Evolutionary conservation across 2,113 vertebrate species (phyloP).

Genomic region (Rhea americana): DNA sequence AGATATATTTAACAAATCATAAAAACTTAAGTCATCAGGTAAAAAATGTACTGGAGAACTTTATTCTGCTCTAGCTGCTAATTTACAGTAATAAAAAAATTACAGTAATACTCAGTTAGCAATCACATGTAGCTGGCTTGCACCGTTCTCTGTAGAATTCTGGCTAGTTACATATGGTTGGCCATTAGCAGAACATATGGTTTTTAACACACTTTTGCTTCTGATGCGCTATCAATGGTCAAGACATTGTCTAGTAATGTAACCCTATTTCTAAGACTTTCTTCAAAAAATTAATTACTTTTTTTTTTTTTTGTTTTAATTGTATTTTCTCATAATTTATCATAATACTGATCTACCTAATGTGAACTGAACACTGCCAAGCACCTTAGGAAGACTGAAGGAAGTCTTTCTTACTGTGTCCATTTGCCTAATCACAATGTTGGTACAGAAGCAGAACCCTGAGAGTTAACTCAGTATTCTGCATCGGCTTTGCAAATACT

Average conservation of each 20-base stretch:
- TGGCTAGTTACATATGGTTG: not conserved
- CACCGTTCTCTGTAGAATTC: not conserved
- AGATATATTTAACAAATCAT: not conserved
- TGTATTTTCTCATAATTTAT: conserved; percentile 26
- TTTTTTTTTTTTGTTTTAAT: not conserved
- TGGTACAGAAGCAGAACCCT: not conserved
- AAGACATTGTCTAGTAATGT: conserved; percentile 26
- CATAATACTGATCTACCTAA: not conserved
- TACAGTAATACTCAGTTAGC: not conserved
- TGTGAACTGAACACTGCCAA: not conserved
- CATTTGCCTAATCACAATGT: not conserved
- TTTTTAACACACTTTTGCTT: conserved; percentile 48
- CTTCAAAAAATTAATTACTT: conserved; percentile 61
- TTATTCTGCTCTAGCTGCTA: not conserved
- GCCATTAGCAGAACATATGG: conserved; percentile 16
- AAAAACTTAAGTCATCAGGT: not conserved
- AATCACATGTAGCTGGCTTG: not conserved
- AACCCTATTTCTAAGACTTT: conserved; percentile 42
- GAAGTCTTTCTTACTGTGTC: not conserved
- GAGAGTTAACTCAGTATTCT: not conserved
- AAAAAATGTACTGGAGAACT: not conserved
- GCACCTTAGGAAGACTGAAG: not conserved
- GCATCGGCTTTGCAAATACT: not conserved
- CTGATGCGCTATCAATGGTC: conserved; percentile 57
- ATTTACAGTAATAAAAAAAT: not conserved